Base-by-base conservation (phyloP, 2,113 vertebrate genomes). In the Dicentrarchus labrax region DNA sequence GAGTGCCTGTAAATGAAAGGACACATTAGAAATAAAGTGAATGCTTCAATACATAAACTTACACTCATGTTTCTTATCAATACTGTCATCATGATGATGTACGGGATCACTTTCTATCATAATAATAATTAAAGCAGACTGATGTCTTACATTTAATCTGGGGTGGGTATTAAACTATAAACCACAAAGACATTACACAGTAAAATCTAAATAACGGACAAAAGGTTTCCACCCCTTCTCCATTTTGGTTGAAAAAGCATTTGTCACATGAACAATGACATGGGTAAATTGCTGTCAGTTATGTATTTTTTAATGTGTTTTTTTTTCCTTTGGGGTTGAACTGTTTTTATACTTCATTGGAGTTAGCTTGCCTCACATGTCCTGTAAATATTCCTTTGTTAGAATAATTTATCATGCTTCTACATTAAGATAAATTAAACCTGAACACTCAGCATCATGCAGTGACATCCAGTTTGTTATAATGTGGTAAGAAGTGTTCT, bases 1-100 rank as follows among this genome's bases (percentile, higher is more conserved):
- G 24, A 69, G 65, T 74, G 64, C 65, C 72, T 69, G 56, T n/a
- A 50, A 45, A 67, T 65, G 61, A 51, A 81, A 30, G 30, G 30
- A 30, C 30, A 30, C 30, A 30, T 30, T 53, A 56, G 21, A 70
- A 61, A 68, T 53, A 43, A 7, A 53, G 48, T 43, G 13, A 65
- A 64, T 30, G 50, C n/a, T 66, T 36, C 39, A 59, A 8, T 10
- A 19, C 8, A 22, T 75, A 16, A 51, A 22, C n/a, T 10, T 30
- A 45, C 48, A 30, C 38, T 54, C 39, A 30, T 56, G n/a, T 36
- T 66, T 66, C 54, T 17, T 30, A 11, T 64, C 21, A 73, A 9
- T 21, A 5, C 24, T 38, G 22, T 48, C 17, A 48, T 48, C 21
- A 39, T 53, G 30, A 48, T n/a, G n/a, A n/a, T n/a, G n/a, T 19